Percentiles rank a stretch among this genome's conserved stretches.
phyloP scores from a whole-genome alignment of 2,888 invertebrate species.

The Microctonus aethiopoides region DNA sequence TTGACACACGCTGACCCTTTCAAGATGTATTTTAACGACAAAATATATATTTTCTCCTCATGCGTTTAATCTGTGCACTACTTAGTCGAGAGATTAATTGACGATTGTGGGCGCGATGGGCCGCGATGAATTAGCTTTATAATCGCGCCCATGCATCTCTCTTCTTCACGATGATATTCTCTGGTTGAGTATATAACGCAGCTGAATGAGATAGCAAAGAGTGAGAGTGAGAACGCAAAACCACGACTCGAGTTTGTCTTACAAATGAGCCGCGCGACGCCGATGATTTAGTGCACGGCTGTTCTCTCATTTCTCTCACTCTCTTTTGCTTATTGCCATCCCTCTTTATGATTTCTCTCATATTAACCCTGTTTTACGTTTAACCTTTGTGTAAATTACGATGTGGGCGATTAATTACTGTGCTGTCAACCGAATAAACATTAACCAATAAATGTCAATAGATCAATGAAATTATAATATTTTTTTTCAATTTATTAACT shows the following conservation, averaged over 20 bases:
- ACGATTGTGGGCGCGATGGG: constrained; percentile 61
- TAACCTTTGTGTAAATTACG: constrained; percentile 55
- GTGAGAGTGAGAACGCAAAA: constrained; percentile 36
- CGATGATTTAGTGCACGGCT: constrained; percentile 61
- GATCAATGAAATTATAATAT: background rate
- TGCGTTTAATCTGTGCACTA: constrained; percentile 58
- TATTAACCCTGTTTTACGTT: constrained; percentile 39
- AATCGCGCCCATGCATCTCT: constrained; percentile 28
- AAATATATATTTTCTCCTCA: constrained; percentile 11
- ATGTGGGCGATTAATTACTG: constrained; percentile 49
- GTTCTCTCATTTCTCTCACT: constrained; percentile 35
- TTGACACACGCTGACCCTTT: background rate
- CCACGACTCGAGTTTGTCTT: constrained; percentile 58
- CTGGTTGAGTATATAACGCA: background rate
- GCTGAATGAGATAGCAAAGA: constrained; percentile 30
- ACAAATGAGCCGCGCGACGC: constrained; percentile 65
- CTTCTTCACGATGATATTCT: background rate
- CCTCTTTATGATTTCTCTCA: constrained; percentile 2
- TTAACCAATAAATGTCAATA: constrained; percentile 39
- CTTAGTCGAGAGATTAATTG: constrained; percentile 63
- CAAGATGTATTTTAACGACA: background rate
- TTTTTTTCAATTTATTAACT: background rate
- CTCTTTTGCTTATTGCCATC: constrained; percentile 2
- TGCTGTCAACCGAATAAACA: constrained; percentile 33
- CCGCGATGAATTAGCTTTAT: constrained; percentile 45